These are phyloP conservation scores for Mesaphorura yosii DNA, from an alignment of 1,140 invertebrate genomes.

Conservation along the genomic window DNA sequence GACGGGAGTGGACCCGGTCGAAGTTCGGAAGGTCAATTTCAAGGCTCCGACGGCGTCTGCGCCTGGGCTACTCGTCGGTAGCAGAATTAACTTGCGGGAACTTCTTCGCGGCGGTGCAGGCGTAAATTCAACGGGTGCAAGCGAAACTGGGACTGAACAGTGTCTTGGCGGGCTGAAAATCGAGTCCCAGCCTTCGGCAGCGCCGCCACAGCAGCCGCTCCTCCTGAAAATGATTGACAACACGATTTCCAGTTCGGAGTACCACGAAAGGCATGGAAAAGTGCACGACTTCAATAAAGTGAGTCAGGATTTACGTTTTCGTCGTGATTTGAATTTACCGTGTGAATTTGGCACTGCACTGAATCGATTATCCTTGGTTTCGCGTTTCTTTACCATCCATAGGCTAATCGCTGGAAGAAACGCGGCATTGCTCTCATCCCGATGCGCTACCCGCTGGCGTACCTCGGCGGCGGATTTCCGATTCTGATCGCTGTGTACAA, in stretches of 20 bases:
- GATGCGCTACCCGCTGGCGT: constrained; percentile 52
- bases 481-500: constrained; percentile 57
- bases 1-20: constrained; percentile 52
- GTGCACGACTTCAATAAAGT: too few species aligned
- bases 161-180: constrained; percentile 36
- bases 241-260: too few species aligned
- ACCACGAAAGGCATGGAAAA: too few species aligned
- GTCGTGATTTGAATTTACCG: too few species aligned
- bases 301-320: too few species aligned
- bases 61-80: too few species aligned
- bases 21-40: constrained; percentile 42
- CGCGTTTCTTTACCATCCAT: too few species aligned
- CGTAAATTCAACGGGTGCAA: constrained; percentile 1
- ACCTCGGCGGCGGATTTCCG: constrained; percentile 33
- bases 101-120: constrained; percentile 15
- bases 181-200: constrained; percentile 51
- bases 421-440: constrained; percentile 53
- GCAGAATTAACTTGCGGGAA: constrained; percentile 30
- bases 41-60: too few species aligned
- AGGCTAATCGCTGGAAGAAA: constrained; percentile 61
- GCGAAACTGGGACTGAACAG: constrained; percentile 11
- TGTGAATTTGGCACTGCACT: too few species aligned
- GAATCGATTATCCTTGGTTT: too few species aligned
- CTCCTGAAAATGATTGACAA: too few species aligned
- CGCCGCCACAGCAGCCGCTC: too few species aligned